Evolutionary conservation across 2,888 invertebrate genomes (phyloP), one percentile per base, ranked within the genome.

Genomic region (Philereme vetulata): DNA sequence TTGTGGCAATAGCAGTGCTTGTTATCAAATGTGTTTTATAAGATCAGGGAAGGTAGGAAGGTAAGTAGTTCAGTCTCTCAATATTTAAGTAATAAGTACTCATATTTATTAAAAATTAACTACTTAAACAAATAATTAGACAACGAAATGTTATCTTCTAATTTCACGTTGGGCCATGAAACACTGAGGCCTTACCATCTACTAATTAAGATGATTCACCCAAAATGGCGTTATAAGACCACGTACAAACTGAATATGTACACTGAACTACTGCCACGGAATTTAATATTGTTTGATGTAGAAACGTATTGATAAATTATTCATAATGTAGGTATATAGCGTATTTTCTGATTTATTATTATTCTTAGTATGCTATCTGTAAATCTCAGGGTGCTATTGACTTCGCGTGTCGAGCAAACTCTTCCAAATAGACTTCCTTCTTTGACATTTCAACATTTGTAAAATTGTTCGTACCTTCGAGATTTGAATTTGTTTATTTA

Each of bases 371-470:
- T 70, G 65, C 66, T 79, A 75, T 74, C 53, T 51, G 35, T 62
- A 45, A 74, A 71, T 73, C 67, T 68, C 83, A 84, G 88, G 88
- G 88, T 89, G 88, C 87, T 89, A 86, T 84, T 82, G 75, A 66
- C 47, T 56, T 54, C 33, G 52, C 58, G 60, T 53, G 62, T 58
- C 52, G 60, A 55, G 61, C 54, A 51, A 50, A 43, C 33, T 7
- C 51, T 48, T 60, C 47, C 35, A 43, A 55, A 43, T 34, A 8
- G 21, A 32, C 11, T 48, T 51, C 46, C 47, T 5, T 21, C 35
- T 36, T 33, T 40, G 32, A 32, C 11, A 21, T 4, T 45, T 21
- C 5, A 38, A 38, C 38, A 3, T 38, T 4, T 38, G 7, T 4
- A 4, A 38, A 38, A 38, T 38, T 38, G 38, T 38, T 38, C 21